Conservation (phyloP, 2,888 invertebrate species). For the Drosophila bunnanda region DNA sequence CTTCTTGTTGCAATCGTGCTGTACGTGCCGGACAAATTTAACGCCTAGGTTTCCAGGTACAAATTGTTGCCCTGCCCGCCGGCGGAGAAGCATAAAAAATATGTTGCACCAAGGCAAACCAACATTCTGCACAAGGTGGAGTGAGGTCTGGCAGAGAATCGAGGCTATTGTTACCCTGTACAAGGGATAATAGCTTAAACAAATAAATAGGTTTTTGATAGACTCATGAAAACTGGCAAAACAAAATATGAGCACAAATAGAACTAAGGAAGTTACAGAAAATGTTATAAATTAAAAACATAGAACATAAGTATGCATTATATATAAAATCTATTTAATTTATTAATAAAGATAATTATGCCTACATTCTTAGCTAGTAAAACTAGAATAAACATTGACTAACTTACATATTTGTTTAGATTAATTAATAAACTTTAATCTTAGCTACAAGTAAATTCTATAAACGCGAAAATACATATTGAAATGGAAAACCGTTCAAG, state of each 20-base stretch:
- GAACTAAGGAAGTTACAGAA: neutral
- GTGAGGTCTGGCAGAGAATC: neutral
- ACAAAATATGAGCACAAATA: neutral
- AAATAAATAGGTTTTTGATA: neutral
- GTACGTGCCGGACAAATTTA: slow-evolving; percentile 61
- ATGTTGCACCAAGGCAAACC: slow-evolving; percentile 20
- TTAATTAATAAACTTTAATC: too few species aligned
- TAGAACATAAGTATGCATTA: too few species aligned
- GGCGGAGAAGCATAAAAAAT: slow-evolving; percentile 30
- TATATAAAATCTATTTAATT: too few species aligned
- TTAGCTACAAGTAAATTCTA: too few species aligned
- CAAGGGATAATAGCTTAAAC: neutral
- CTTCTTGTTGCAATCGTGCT: slow-evolving; percentile 7
- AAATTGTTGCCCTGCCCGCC: slow-evolving; percentile 60
- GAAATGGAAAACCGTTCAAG: neutral
- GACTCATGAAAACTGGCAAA: neutral
- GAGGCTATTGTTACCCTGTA: slow-evolving; percentile 21
- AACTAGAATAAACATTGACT: too few species aligned
- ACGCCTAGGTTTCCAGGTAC: slow-evolving; percentile 58
- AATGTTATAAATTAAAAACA: neutral
- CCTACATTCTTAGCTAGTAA: too few species aligned
- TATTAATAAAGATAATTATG: too few species aligned
- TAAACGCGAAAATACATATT: neutral
- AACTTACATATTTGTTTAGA: too few species aligned
- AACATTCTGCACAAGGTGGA: slow-evolving; percentile 5